Conservation (phyloP, 2,113 vertebrate genomes). For the Orthonyx spaldingii region DNA sequence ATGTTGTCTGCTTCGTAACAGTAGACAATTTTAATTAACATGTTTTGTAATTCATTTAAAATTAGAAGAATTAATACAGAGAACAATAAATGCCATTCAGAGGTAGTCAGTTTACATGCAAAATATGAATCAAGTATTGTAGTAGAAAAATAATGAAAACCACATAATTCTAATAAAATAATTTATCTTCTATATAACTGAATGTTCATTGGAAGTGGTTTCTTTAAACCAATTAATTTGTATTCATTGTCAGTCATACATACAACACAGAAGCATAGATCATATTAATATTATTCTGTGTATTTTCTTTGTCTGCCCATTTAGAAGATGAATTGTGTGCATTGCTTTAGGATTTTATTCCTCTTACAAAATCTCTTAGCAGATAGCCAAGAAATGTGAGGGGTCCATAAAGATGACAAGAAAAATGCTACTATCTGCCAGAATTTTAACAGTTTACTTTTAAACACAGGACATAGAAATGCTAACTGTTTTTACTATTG, state of each 20-base stretch:
- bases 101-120: neutral
- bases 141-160: neutral
- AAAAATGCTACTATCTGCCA: neutral
- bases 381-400: neutral
- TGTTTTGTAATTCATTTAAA: neutral
- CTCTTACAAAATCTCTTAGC: neutral
- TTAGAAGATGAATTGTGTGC: neutral
- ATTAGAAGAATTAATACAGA: neutral
- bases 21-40: conserved; percentile 58
- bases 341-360: neutral
- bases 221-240: neutral
- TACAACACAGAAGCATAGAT: neutral
- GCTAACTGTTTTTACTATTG: neutral
- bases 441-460: neutral
- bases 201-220: neutral
- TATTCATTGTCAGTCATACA: neutral
- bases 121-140: neutral
- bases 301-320: neutral
- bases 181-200: neutral
- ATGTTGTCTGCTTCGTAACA: conserved; percentile 28
- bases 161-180: neutral
- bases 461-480: neutral
- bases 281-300: neutral
- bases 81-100: neutral
- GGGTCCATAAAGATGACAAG: neutral